Conservation (phyloP, 1,140 invertebrate species). For the Macrobrachium rosenbergii region DNA sequence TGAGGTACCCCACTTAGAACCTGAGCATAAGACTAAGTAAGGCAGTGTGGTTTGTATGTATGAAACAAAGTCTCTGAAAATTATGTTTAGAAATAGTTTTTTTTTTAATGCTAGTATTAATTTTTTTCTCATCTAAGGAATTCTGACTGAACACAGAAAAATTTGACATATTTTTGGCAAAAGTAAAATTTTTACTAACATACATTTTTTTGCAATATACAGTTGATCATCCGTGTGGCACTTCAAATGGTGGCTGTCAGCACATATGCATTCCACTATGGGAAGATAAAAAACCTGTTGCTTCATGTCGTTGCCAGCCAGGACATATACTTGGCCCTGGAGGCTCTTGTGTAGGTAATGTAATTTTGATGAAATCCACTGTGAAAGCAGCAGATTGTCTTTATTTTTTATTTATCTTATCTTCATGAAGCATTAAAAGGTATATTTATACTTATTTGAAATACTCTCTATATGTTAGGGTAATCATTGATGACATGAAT, state of each 20-base stretch:
- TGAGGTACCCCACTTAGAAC: too few species aligned
- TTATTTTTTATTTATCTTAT: not conserved
- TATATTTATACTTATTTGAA: too few species aligned
- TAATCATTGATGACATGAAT: too few species aligned
- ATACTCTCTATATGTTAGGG: too few species aligned
- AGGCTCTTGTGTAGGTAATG: conserved; percentile 77
- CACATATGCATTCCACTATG: conserved; percentile 74
- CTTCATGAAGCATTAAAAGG: too few species aligned
- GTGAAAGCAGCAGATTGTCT: not conserved
- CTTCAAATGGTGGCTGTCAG: conserved; percentile 73
- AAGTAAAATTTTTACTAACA: not conserved
- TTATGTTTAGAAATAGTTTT: too few species aligned
- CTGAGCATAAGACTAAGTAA: too few species aligned
- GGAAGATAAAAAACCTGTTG: conserved; percentile 73
- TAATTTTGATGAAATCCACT: conserved; percentile 26
- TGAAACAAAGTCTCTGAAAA: too few species aligned
- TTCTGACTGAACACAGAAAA: too few species aligned
- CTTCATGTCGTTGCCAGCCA: conserved; percentile 79
- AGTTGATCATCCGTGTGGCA: conserved; percentile 70
- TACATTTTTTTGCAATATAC: conserved; percentile 67
- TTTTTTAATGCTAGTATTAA: too few species aligned
- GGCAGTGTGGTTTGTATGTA: too few species aligned
- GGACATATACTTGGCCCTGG: conserved; percentile 77
- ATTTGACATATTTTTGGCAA: not conserved
- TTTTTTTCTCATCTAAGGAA: too few species aligned